These are phyloP conservation scores for Falco naumanni DNA, from an alignment of 2,797 vertebrate genomes.

Conservation along the genomic window DNA sequence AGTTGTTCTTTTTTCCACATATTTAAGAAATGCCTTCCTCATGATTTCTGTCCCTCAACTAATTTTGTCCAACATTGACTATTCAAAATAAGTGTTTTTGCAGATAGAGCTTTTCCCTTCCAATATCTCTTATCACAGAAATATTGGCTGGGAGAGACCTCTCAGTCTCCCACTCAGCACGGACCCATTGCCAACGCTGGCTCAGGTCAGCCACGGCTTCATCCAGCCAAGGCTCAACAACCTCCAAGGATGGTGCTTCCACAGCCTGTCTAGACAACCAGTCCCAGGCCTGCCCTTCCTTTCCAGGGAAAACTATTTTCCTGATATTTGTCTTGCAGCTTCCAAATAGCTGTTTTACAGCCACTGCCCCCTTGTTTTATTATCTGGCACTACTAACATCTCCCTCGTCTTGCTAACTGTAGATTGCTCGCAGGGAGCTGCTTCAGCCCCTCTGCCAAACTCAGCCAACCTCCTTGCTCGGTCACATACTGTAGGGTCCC, in stretches of 20 bases:
- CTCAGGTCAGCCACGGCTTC: neutral
- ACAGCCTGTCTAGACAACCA: constrained; percentile 44
- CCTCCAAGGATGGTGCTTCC: constrained; percentile 34
- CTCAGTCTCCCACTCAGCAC: neutral
- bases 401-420: neutral
- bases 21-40: neutral
- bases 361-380: neutral
- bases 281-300: constrained; percentile 30
- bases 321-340: neutral
- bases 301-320: constrained; percentile 5
- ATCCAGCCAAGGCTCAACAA: neutral
- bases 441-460: neutral
- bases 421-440: neutral
- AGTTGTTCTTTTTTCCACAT: neutral
- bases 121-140: constrained; percentile 43
- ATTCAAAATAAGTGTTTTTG: constrained; percentile 1
- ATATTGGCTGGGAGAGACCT: neutral
- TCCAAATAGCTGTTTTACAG: neutral
- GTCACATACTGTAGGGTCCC: neutral
- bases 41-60: neutral
- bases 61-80: rapidly evolving
- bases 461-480: neutral
- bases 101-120: constrained; percentile 30
- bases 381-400: neutral
- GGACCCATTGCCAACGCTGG: neutral